Evolutionary conservation across 2,797 vertebrate species (phyloP).

Genomic region (Silurus aristotelis): DNA sequence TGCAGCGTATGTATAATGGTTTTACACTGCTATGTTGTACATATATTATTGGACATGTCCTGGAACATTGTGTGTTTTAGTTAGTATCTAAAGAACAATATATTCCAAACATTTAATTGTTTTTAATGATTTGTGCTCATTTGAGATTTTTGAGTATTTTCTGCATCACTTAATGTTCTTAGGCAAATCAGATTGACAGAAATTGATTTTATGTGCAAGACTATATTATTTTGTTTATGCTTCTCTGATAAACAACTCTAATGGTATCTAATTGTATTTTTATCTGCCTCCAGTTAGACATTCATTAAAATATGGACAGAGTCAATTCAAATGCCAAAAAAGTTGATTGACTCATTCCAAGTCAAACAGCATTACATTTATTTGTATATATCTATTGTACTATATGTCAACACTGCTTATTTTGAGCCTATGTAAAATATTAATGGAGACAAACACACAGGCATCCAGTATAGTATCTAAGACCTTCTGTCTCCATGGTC

Average conservation of each 20-base stretch:
- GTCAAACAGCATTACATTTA: background rate
- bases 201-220: background rate
- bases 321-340: background rate
- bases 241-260: background rate
- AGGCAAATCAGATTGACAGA: background rate
- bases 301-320: background rate
- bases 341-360: background rate
- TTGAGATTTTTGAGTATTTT: background rate
- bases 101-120: background rate
- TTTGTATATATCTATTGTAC: background rate
- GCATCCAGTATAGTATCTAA: background rate
- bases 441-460: background rate
- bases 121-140: slow-evolving; percentile 19
- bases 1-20: background rate
- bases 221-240: background rate
- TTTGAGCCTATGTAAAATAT: background rate
- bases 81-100: background rate
- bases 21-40: background rate
- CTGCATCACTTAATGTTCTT: background rate
- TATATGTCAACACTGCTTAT: background rate
- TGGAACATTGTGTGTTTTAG: background rate
- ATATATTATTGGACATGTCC: too few relatives aligned
- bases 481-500: background rate
- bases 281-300: background rate
- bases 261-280: background rate